A percentile compares a stretch with the other conserved stretches of the same genome.
phyloP scores from a whole-genome alignment of 2,888 invertebrate genomes.

The Leptinotarsa haldemani region DNA sequence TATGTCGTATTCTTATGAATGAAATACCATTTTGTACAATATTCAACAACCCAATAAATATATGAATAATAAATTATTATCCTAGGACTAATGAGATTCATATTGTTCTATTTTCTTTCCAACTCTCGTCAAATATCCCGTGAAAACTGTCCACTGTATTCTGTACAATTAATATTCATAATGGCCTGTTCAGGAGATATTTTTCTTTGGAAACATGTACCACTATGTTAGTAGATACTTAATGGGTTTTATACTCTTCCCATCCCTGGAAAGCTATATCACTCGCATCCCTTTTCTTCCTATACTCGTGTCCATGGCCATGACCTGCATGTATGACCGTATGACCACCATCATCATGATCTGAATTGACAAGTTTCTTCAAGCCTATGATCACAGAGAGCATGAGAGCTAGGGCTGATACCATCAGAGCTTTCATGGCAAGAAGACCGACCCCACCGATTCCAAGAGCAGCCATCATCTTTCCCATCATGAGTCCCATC shows the following conservation, averaged over 20 bases:
- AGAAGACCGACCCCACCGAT: conserved; percentile 80
- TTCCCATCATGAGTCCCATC: conserved; percentile 81
- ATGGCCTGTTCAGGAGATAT: background rate
- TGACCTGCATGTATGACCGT: conserved; percentile 68
- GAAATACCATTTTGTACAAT: background rate
- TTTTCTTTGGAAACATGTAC: background rate
- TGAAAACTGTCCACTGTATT: background rate
- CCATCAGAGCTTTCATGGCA: conserved; percentile 76
- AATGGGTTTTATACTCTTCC: conserved; percentile 60
- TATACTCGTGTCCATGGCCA: conserved; percentile 68
- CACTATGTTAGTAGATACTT: background rate
- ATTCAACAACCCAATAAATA: background rate
- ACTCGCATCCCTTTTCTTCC: conserved; percentile 62
- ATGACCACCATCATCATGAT: conserved; percentile 65
- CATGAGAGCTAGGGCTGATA: conserved; percentile 79
- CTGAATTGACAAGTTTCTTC: conserved; percentile 75
- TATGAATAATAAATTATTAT: background rate
- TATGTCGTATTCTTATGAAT: background rate
- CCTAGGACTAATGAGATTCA: background rate
- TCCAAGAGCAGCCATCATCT: conserved; percentile 80
- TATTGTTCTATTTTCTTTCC: background rate
- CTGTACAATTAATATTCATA: too few species aligned
- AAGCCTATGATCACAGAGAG: conserved; percentile 80
- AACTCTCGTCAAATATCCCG: background rate
- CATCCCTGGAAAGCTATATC: conserved; percentile 65